These are phyloP conservation scores for Macquaria ambigua DNA, from an alignment of 2,113 vertebrate species.

Conservation along the genomic window DNA sequence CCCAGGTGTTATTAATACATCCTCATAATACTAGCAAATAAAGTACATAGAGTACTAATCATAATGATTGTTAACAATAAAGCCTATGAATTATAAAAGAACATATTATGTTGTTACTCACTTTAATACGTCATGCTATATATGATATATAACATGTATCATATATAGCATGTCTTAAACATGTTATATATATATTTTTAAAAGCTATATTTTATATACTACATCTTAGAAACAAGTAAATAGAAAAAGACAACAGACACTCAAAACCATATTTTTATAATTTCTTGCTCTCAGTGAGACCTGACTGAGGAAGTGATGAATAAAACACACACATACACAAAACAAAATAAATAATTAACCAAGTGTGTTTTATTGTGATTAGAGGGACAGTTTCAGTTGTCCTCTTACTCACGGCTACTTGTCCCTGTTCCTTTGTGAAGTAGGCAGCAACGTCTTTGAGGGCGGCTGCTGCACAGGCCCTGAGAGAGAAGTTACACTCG, in stretches of 20 bases:
- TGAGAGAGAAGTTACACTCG: conserved; percentile 69
- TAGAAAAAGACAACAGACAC: neutral
- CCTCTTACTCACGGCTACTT: conserved; percentile 89
- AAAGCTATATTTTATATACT: neutral
- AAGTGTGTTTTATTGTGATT: conserved; percentile 1
- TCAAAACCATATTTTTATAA: neutral
- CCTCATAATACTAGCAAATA: neutral
- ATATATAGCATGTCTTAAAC: neutral
- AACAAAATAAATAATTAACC: neutral
- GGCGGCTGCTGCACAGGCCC: conserved; percentile 89
- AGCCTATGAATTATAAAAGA: neutral
- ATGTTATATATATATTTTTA: too few relatives aligned
- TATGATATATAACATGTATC: neutral
- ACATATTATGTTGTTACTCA: neutral
- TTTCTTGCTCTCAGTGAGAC: neutral
- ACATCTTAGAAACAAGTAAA: neutral
- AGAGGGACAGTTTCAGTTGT: conserved; percentile 45
- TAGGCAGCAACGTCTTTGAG: conserved; percentile 88
- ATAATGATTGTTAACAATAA: neutral
- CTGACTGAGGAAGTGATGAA: neutral
- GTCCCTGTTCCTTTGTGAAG: conserved; percentile 87
- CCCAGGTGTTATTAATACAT: neutral
- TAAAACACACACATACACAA: neutral
- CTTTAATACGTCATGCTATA: neutral
- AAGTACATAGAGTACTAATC: neutral